Evolutionary conservation across 2,888 invertebrate species (phyloP), one percentile per base, ranked within the genome.

Genomic region (Eupsilia transversa): DNA sequence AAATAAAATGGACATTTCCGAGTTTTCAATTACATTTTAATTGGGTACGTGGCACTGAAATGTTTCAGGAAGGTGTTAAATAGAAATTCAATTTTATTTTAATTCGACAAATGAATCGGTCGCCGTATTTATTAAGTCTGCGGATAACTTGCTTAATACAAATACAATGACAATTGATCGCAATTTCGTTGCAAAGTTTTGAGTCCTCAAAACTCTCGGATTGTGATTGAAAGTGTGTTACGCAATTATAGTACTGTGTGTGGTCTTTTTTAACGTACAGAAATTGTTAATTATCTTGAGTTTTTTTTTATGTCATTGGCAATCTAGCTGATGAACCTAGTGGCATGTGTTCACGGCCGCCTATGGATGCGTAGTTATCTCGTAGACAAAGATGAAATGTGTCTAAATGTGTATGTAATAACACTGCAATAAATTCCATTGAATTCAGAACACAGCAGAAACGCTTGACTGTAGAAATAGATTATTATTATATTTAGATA

Each of bases 11-110:
- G 5, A 64, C 30, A 59, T 60, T 66, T 74, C 72, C 10, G 33
- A 72, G 65, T 66, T 64, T 71, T 59, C 35, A 78, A 75, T 77
- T 82, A 75, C 61, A 61, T 33, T 77, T 71, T 76, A 72, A 78
- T 85, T 80, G 76, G 65, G 59, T 52, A 35, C 61, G 38, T 54
- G 35, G 56, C 23, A 52, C 17, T 38, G 57, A 72, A 77, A 33
- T 64, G 56, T 61, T 54, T 56, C 35, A 43, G n/a, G 46, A 65
- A 74, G 30, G 72, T 54, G 69, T 65, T 38, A 38, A 60, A 46
- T 10, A 52, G n/a, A 66, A 72, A 68, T 52, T 35, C 0, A 27
- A 61, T 75, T 68, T 59, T 64, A 56, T 20, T 3, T 49, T 56
- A n/a, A n/a, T n/a, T 30, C 54, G 12, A 56, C 1, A 35, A 33